Percentiles rank a stretch among this genome's conserved stretches.
These are phyloP conservation scores for Nomada lathburiana DNA, from an alignment of 2,888 invertebrate species.

Conservation along the genomic window DNA sequence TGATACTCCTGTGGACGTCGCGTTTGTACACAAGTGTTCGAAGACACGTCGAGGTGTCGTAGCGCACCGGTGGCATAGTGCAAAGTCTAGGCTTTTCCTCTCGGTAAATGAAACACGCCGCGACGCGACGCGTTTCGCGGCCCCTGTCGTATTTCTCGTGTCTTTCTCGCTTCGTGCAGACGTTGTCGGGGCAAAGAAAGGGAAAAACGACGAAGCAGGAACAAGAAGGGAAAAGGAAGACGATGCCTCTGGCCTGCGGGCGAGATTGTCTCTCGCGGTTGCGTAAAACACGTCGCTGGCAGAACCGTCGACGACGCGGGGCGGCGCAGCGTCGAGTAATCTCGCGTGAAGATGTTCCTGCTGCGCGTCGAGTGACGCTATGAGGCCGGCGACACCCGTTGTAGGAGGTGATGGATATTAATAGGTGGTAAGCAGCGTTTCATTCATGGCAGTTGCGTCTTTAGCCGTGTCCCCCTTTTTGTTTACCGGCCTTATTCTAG, in stretches of 20 bases:
- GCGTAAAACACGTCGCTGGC: constrained; percentile 52
- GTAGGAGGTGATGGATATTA: constrained; percentile 56
- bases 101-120: constrained; percentile 71
- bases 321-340: constrained; percentile 50
- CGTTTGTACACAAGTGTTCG: constrained; percentile 42
- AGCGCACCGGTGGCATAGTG: constrained; percentile 56
- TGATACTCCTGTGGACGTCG: constrained; percentile 28
- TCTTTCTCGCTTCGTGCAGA: constrained; percentile 32
- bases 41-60: constrained; percentile 46
- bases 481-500: constrained; percentile 2
- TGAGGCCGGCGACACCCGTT: constrained; percentile 53
- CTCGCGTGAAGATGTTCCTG: constrained; percentile 43
- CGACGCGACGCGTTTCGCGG: constrained; percentile 65
- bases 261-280: constrained; percentile 63
- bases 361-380: constrained; percentile 38
- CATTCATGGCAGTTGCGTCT: constrained; percentile 48
- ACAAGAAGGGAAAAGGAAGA: not conserved
- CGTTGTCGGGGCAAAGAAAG: not conserved
- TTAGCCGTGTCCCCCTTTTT: constrained; percentile 37
- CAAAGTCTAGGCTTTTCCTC: constrained; percentile 69
- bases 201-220: not conserved
- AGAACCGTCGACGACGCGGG: constrained; percentile 38
- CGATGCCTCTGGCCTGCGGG: constrained; percentile 13
- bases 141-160: not conserved
- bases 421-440: constrained; percentile 53